Evolutionary conservation across 2,113 vertebrate species (phyloP).

Genomic region (Hydrochoerus hydrochaeris): DNA sequence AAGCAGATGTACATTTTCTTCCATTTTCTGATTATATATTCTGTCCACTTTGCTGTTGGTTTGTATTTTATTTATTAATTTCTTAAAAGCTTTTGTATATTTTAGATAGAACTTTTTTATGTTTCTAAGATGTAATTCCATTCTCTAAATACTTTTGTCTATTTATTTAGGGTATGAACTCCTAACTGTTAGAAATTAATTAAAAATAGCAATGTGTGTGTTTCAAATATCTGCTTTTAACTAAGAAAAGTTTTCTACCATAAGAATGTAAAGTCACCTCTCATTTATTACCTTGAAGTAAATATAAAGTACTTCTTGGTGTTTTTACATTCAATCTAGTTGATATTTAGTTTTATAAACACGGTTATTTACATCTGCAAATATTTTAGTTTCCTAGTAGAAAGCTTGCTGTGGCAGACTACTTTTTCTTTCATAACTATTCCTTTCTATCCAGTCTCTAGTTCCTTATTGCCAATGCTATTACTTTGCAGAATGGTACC

Average conservation of each 20-base stretch:
- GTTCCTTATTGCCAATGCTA: neutral
- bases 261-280: no score
- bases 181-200: no score
- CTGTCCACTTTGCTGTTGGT: neutral
- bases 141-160: neutral
- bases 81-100: neutral
- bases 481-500: rapidly evolving
- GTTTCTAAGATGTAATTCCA: neutral
- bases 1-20: neutral
- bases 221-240: no score
- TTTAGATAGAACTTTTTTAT: neutral
- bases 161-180: no score
- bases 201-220: no score
- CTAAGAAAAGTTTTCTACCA: no score
- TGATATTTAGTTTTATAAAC: no score
- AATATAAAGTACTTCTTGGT: no score
- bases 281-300: no score
- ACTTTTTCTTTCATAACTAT: no score
- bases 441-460: neutral
- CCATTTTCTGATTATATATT: neutral
- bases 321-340: no score
- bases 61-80: neutral
- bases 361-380: neutral
- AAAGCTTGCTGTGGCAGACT: neutral
- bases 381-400: no score